phyloP scores from a whole-genome alignment of 2,797 vertebrate species.

The Eleutherodactylus coqui region DNA sequence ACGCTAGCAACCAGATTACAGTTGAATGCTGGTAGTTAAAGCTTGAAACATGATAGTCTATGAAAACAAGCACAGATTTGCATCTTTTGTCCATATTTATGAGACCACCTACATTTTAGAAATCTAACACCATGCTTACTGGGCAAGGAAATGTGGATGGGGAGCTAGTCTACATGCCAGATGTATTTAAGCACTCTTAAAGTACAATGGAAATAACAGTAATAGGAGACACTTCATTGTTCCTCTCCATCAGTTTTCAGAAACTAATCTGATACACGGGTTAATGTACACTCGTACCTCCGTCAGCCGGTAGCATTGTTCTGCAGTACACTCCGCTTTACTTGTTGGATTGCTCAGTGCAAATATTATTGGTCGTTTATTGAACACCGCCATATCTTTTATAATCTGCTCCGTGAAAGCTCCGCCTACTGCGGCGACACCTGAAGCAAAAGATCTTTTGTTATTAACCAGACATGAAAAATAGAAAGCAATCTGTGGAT shows the following conservation, averaged over 20 bases:
- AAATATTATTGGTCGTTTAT: constrained; percentile 91
- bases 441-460: constrained; percentile 71
- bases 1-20: too few species aligned
- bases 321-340: constrained; percentile 97
- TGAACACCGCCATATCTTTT: constrained; percentile 90
- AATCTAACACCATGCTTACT: neutral
- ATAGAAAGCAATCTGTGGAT: neutral
- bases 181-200: neutral
- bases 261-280: neutral
- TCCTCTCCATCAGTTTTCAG: neutral
- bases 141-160: neutral
- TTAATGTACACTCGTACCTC: constrained; percentile 77
- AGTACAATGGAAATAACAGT: neutral
- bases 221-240: neutral
- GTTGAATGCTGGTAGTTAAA: too few species aligned
- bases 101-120: neutral
- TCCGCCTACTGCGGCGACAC: constrained; percentile 90
- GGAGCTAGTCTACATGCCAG: neutral
- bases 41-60: too few species aligned
- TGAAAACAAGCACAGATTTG: neutral
- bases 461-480: neutral
- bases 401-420: constrained; percentile 92
- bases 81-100: neutral
- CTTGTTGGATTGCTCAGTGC: constrained; percentile 98
- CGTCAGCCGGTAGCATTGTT: constrained; percentile 92